Conservation (phyloP, 2,797 vertebrate species). For the Neosilurus hyrtlii region DNA sequence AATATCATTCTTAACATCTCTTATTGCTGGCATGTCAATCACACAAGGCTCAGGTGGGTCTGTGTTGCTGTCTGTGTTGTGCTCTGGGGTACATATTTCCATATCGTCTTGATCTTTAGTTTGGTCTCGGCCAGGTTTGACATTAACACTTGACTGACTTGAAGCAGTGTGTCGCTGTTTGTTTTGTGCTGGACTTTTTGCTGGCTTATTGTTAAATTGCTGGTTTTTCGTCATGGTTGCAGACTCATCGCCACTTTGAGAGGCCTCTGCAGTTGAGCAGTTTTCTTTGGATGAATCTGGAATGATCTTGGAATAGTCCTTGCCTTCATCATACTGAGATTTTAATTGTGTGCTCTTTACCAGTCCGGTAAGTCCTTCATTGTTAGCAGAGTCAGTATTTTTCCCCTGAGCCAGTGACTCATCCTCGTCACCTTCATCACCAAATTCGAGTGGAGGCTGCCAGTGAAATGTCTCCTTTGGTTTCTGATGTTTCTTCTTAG, state of each 20-base stretch:
- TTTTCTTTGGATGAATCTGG: conserved; percentile 57
- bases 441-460: conserved; percentile 96
- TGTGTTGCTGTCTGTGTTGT: conserved; percentile 64
- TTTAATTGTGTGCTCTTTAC: conserved; percentile 53
- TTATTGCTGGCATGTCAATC: conserved; percentile 48
- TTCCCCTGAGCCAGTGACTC: conserved; percentile 63
- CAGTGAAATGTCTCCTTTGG: conserved; percentile 90
- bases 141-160: conserved; percentile 53
- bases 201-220: conserved; percentile 41
- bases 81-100: conserved; percentile 87
- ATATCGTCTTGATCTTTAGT: conserved; percentile 78
- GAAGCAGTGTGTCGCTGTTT: conserved; percentile 52
- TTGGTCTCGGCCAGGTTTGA: conserved; percentile 52
- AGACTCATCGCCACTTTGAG: conserved; percentile 52
- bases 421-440: conserved; percentile 90
- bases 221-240: conserved; percentile 51
- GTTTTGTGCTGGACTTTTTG: conserved; percentile 60
- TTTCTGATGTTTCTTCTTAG: conserved; percentile 87
- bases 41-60: conserved; percentile 58
- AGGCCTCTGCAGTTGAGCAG: conserved; percentile 17
- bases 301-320: conserved; percentile 55
- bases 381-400: conserved; percentile 25
- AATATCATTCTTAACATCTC: conserved; percentile 43
- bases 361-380: conserved; percentile 55
- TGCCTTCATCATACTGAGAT: conserved; percentile 57